Percentiles rank a stretch among this genome's conserved stretches.
Evolutionary conservation across 2,797 vertebrate species (phyloP).

Genomic region (Allobates femoralis): DNA sequence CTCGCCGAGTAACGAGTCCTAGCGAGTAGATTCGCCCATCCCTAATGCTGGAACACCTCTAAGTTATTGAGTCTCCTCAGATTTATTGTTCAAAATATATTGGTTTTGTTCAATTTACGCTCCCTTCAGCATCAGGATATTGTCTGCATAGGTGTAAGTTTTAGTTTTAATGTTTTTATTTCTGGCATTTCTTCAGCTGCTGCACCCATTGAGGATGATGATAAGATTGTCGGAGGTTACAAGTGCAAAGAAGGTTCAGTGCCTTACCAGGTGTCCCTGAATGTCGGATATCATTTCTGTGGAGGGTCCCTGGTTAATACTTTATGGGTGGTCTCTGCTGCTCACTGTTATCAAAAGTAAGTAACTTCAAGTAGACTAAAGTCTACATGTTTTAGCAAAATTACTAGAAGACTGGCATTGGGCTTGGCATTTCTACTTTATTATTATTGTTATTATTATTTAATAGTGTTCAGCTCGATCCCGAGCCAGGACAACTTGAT

Average conservation of each 20-base stretch:
- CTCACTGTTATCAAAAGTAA: constrained; percentile 81
- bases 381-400: not conserved
- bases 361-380: constrained; percentile 37
- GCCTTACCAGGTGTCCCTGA: constrained; percentile 83
- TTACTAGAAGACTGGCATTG: not conserved
- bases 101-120: too few relatives aligned
- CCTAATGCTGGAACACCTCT: too few relatives aligned
- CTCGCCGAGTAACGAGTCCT: too few relatives aligned
- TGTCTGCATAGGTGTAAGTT: not conserved
- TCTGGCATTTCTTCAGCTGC: constrained; percentile 67
- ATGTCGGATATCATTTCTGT: constrained; percentile 79
- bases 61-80: too few relatives aligned
- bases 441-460: too few relatives aligned
- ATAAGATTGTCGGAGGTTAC: constrained; percentile 83
- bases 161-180: not conserved
- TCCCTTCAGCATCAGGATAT: not conserved
- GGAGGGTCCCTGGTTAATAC: constrained; percentile 79
- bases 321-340: constrained; percentile 81
- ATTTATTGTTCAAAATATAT: too few relatives aligned
- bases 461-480: too few relatives aligned
- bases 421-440: not conserved
- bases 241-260: constrained; percentile 75
- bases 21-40: too few relatives aligned
- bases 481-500: too few relatives aligned
- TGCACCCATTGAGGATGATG: constrained; percentile 66